phyloP scores from a whole-genome alignment of 2,797 vertebrate species.

The Xenentodon cancila region DNA sequence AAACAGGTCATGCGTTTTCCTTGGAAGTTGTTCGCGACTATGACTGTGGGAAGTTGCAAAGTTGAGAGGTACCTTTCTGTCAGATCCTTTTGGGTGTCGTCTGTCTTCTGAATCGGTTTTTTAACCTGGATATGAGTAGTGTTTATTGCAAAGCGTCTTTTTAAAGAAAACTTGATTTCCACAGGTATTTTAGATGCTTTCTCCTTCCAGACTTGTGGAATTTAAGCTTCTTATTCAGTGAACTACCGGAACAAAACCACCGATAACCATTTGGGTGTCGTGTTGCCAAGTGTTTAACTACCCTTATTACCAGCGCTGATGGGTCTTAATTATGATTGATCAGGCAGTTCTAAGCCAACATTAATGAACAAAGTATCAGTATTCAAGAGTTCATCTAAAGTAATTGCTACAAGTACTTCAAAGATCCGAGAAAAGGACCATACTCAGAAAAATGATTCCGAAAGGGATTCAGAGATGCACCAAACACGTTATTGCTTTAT shows the following conservation, averaged over 20 bases:
- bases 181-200: not conserved
- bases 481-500: conserved; percentile 2
- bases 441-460: not conserved
- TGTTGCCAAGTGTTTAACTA: too few species aligned
- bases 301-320: not conserved
- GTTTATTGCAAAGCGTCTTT: not conserved
- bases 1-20: not conserved
- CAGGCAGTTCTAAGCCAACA: not conserved
- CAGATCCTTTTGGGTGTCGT: too few species aligned
- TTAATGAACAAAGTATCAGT: not conserved
- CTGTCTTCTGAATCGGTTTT: not conserved
- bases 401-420: not conserved
- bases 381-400: not conserved
- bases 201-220: too few species aligned
- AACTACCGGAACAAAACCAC: not conserved
- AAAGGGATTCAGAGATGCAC: conserved; percentile 2
- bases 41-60: not conserved
- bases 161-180: not conserved
- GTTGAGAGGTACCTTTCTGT: too few species aligned
- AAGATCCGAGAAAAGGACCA: not conserved
- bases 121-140: not conserved
- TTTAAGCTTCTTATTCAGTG: not conserved
- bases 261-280: not conserved
- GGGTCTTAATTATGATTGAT: not conserved
- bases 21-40: not conserved